Evolutionary conservation across 2,113 vertebrate species (phyloP).

Genomic region (Nematolebias whitei): DNA sequence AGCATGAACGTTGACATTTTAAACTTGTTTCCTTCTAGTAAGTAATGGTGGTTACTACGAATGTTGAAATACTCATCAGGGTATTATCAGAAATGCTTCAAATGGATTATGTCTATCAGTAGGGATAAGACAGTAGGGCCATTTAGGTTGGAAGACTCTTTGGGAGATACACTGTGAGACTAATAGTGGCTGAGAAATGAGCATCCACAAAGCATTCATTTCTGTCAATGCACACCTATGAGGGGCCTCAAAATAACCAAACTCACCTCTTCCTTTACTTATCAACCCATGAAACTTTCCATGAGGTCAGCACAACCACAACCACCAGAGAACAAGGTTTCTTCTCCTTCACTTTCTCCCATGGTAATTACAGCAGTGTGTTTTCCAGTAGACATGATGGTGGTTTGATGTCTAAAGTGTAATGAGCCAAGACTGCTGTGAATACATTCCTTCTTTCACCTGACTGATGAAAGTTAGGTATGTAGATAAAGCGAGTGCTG

Average conservation of each 20-base stretch:
- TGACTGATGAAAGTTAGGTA: conserved; percentile 53
- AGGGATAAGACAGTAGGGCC: neutral
- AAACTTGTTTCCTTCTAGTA: neutral
- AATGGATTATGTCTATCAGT: neutral
- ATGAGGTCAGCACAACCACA: conserved; percentile 54
- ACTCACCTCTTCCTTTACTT: conserved; percentile 37
- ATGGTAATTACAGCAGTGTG: conserved; percentile 50
- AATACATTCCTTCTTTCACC: conserved; percentile 56
- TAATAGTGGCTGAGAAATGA: conserved; percentile 11
- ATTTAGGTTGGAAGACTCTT: neutral
- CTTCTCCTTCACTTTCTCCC: conserved; percentile 37
- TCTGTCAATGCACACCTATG: conserved; percentile 42
- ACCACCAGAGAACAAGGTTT: conserved; percentile 32
- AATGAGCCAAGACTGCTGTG: conserved; percentile 58
- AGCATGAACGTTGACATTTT: neutral
- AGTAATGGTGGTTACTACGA: neutral
- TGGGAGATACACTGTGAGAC: neutral
- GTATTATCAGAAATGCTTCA: neutral
- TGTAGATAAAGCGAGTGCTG: conserved; percentile 38
- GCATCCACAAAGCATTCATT: conserved; percentile 7
- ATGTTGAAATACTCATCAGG: neutral
- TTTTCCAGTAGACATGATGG: conserved; percentile 59
- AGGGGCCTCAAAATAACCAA: conserved; percentile 44
- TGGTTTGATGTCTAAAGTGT: conserved; percentile 59
- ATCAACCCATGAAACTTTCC: conserved; percentile 43